Evolutionary conservation across 2,888 invertebrate genomes (phyloP).

Genomic region (Noctua comes): DNA sequence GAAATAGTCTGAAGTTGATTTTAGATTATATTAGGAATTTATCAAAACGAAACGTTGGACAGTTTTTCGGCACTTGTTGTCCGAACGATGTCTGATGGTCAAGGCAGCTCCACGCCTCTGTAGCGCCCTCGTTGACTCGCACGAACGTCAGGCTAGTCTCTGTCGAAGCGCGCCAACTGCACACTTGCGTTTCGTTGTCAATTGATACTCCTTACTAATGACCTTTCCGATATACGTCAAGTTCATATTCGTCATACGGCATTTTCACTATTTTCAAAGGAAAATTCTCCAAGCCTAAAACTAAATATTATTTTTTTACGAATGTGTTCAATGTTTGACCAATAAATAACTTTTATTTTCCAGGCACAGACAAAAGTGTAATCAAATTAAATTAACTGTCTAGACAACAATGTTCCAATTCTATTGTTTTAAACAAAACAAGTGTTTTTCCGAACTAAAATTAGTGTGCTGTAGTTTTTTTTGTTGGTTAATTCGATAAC

Average conservation of each 20-base stretch:
- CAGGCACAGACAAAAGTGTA: not conserved
- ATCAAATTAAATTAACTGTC: slow-evolving; percentile 29
- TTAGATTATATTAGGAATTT: too few species aligned
- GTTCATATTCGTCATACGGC: not conserved
- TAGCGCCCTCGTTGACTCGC: too few species aligned
- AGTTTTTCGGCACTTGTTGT: too few species aligned
- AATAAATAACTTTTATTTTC: not conserved
- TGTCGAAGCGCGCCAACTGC: too few species aligned
- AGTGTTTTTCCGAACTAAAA: slow-evolving; percentile 25
- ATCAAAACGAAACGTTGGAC: too few species aligned
- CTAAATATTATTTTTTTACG: not conserved
- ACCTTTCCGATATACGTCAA: not conserved
- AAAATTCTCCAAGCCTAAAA: not conserved
- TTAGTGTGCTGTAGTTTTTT: slow-evolving; percentile 1
- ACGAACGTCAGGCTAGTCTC: too few species aligned
- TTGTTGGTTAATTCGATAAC: slow-evolving; percentile 17
- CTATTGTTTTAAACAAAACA: slow-evolving; percentile 10
- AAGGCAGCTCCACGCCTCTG: too few species aligned
- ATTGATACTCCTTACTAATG: too few species aligned
- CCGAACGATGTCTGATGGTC: too few species aligned
- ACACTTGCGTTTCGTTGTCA: too few species aligned
- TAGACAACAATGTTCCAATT: slow-evolving; percentile 33
- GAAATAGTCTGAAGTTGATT: too few species aligned
- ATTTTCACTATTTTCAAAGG: not conserved
- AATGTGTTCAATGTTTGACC: not conserved